A percentile compares a stretch with the other conserved stretches of the same genome.
phyloP scores from a whole-genome alignment of 2,797 vertebrate species.

The Yasuhikotakia modesta region DNA sequence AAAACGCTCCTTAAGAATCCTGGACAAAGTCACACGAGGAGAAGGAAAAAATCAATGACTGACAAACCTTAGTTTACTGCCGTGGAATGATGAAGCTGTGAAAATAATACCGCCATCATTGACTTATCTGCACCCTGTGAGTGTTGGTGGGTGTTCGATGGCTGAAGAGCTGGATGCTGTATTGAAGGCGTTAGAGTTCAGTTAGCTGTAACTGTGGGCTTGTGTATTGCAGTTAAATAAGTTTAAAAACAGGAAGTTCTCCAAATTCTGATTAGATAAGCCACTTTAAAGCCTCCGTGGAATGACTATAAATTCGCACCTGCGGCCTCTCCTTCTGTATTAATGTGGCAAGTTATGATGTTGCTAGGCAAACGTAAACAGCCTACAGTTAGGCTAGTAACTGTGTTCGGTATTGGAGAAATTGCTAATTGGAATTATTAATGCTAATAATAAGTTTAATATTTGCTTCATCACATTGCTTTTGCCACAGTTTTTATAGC shows the following conservation, averaged over 20 bases:
- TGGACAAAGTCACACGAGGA: slow-evolving; percentile 24
- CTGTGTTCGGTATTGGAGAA: too few relatives aligned
- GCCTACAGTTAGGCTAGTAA: slow-evolving; percentile 1
- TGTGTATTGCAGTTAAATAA: not conserved
- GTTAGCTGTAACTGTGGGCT: not conserved
- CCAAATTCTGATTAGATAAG: not conserved
- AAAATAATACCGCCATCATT: slow-evolving; percentile 42
- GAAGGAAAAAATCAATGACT: slow-evolving; percentile 45
- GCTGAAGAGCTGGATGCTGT: not conserved
- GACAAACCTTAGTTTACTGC: slow-evolving; percentile 42
- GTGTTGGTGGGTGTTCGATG: not conserved
- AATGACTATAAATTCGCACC: slow-evolving; percentile 1
- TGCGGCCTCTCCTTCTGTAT: not conserved
- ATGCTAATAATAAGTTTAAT: too few relatives aligned
- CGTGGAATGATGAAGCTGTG: slow-evolving; percentile 33
- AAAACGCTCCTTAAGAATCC: slow-evolving; percentile 15
- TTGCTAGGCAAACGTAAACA: slow-evolving; percentile 22
- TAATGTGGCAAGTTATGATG: not conserved
- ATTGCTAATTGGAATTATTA: too few relatives aligned
- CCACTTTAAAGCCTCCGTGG: not conserved
- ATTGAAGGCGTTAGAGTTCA: not conserved
- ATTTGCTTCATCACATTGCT: too few relatives aligned
- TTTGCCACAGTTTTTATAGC: too few relatives aligned
- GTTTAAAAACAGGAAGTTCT: not conserved
- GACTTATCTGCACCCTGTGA: slow-evolving; percentile 11